These are phyloP conservation scores for Actinopyga echinites DNA, from an alignment of 53 echinoderm and acorn worm species.

Conservation along the genomic window DNA sequence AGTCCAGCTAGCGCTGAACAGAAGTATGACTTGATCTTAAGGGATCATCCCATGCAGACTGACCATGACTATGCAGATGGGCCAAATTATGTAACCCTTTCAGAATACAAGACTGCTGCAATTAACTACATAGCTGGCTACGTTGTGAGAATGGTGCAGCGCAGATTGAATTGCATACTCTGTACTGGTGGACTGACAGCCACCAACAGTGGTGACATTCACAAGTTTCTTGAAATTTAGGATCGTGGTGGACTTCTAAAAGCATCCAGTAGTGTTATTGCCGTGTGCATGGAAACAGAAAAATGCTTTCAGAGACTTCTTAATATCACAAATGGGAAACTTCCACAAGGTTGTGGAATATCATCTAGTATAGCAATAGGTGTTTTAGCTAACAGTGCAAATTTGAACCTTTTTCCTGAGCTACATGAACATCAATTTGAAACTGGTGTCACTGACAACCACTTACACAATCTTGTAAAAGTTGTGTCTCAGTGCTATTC, in stretches of 20 bases:
- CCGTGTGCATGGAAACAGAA: slow-evolving; percentile 44
- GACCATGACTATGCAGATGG: slow-evolving; percentile 53
- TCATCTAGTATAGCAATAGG: neutral
- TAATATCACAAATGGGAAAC: slow-evolving; percentile 19
- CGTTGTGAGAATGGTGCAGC: slow-evolving; percentile 39
- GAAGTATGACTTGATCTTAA: slow-evolving; percentile 11
- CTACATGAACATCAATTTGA: neutral
- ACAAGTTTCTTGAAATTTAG: neutral
- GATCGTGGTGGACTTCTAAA: slow-evolving; percentile 36
- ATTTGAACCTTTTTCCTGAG: neutral
- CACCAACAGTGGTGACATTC: neutral
- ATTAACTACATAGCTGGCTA: slow-evolving; percentile 56
- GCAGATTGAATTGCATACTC: slow-evolving; percentile 11
- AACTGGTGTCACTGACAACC: neutral
- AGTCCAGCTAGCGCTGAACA: neutral
- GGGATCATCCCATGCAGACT: neutral
- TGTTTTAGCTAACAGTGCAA: neutral
- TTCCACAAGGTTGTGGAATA: slow-evolving; percentile 36
- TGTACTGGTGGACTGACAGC: slow-evolving; percentile 23
- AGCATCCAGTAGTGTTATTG: slow-evolving; percentile 40
- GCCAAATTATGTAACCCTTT: slow-evolving; percentile 43
- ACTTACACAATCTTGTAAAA: slow-evolving; percentile 1
- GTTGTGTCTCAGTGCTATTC: slow-evolving; percentile 38
- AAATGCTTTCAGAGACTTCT: slow-evolving; percentile 42
- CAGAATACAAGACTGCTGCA: slow-evolving; percentile 15